These are phyloP conservation scores for Trematomus loennbergii DNA, from an alignment of 2,113 vertebrate species.

Conservation along the genomic window DNA sequence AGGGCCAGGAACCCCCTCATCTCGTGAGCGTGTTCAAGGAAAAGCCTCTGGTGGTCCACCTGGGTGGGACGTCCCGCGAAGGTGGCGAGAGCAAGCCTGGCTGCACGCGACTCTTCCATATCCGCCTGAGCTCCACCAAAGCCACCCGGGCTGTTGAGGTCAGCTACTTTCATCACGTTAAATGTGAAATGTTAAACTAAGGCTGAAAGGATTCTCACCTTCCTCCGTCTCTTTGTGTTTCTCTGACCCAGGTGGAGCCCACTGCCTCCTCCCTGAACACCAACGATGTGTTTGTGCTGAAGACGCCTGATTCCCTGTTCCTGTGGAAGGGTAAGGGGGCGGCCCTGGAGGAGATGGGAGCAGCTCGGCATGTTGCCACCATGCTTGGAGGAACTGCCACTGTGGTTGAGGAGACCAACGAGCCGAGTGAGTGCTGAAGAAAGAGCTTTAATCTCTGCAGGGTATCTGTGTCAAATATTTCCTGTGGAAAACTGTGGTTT, in stretches of 20 bases:
- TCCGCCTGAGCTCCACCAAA: conserved; percentile 76
- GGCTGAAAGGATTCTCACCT: neutral
- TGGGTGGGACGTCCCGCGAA: conserved; percentile 80
- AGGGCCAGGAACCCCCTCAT: conserved; percentile 84
- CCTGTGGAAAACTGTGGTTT: neutral
- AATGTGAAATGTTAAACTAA: neutral
- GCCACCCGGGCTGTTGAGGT: conserved; percentile 84
- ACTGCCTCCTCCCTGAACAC: conserved; percentile 79
- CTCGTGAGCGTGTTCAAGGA: conserved; percentile 83
- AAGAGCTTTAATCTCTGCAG: neutral
- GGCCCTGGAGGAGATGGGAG: conserved; percentile 67
- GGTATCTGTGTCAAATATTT: neutral
- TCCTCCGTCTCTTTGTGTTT: neutral
- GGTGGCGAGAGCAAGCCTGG: conserved; percentile 61
- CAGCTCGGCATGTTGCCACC: conserved; percentile 70
- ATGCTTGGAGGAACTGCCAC: conserved; percentile 74
- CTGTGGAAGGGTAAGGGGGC: conserved; percentile 81
- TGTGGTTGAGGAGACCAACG: conserved; percentile 74
- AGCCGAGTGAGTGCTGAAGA: conserved; percentile 70
- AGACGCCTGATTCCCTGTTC: conserved; percentile 48
- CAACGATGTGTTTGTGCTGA: conserved; percentile 85
- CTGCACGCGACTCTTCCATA: conserved; percentile 80
- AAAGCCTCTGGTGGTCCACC: conserved; percentile 79
- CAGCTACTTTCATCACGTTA: neutral
- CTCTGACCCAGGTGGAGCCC: conserved; percentile 72